A percentile compares a stretch with the other conserved stretches of the same genome.
Conservation (phyloP, 2,113 vertebrate genomes). For the Entelurus aequoreus region DNA sequence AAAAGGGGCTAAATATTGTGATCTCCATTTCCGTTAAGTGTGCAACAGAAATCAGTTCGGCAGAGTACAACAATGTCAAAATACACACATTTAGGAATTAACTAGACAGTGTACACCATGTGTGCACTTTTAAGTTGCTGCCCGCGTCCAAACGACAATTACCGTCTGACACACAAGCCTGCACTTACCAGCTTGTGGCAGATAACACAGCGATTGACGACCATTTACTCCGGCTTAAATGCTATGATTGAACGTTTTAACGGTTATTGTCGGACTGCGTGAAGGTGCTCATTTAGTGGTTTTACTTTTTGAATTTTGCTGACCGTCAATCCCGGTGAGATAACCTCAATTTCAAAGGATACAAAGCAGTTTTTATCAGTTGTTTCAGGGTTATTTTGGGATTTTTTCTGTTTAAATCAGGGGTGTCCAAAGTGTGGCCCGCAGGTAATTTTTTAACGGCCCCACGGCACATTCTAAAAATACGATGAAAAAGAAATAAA, state of each 20-base stretch:
- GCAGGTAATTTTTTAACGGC: too few relatives aligned
- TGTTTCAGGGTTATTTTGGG: background rate
- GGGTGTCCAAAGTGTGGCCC: too few relatives aligned
- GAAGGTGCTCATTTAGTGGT: constrained; percentile 46
- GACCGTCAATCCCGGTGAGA: background rate
- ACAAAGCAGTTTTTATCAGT: background rate
- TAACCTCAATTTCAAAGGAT: background rate
- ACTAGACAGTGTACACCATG: too few relatives aligned
- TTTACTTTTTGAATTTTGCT: constrained; percentile 50
- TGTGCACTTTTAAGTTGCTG: constrained; percentile 8
- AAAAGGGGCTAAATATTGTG: too few relatives aligned
- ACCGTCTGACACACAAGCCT: constrained; percentile 58
- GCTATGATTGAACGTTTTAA: constrained; percentile 28
- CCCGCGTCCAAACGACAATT: constrained; percentile 61
- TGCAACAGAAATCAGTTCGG: too few relatives aligned
- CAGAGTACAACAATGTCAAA: too few relatives aligned
- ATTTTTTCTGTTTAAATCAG: background rate
- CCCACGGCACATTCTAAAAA: too few relatives aligned
- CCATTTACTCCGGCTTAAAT: constrained; percentile 37
- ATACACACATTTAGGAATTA: too few relatives aligned
- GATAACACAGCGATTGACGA: constrained; percentile 31
- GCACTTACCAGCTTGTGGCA: constrained; percentile 48
- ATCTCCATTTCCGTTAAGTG: too few relatives aligned
- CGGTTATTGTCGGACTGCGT: constrained; percentile 25
- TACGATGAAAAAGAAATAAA: too few relatives aligned